Evolutionary conservation across 2,113 vertebrate species (phyloP).

Genomic region (Coturnix japonica): DNA sequence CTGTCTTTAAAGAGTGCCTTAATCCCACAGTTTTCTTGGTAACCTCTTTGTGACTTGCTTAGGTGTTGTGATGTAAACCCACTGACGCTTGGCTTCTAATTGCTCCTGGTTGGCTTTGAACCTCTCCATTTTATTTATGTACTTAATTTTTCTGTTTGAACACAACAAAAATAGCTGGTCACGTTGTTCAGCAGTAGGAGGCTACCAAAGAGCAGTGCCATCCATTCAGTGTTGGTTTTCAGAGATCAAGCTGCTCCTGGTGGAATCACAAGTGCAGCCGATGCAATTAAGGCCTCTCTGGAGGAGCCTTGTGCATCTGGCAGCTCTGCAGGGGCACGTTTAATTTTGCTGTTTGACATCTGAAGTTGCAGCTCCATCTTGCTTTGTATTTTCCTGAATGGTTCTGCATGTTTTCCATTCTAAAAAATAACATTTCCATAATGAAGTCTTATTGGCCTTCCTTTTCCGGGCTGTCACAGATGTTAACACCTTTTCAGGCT

Average conservation of each 20-base stretch:
- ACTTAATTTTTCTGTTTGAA: background rate
- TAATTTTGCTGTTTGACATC: background rate
- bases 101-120: background rate
- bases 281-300: background rate
- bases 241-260: background rate
- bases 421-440: no score
- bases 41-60: background rate
- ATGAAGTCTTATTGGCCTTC: no score
- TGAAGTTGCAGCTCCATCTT: background rate
- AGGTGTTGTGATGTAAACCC: background rate
- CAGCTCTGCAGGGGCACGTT: background rate
- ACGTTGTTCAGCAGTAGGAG: background rate
- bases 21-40: background rate
- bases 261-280: background rate
- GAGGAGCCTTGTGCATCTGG: background rate
- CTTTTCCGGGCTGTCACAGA: no score
- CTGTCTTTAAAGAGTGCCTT: background rate
- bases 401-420: no score
- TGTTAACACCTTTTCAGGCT: no score
- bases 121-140: background rate
- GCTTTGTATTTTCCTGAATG: background rate
- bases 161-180: no score
- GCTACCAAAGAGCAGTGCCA: background rate
- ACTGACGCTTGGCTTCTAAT: background rate
- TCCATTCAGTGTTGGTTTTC: fast-evolving